Evolutionary conservation across 2,113 vertebrate genomes (phyloP).

Genomic region (Nothoprocta perdicaria): DNA sequence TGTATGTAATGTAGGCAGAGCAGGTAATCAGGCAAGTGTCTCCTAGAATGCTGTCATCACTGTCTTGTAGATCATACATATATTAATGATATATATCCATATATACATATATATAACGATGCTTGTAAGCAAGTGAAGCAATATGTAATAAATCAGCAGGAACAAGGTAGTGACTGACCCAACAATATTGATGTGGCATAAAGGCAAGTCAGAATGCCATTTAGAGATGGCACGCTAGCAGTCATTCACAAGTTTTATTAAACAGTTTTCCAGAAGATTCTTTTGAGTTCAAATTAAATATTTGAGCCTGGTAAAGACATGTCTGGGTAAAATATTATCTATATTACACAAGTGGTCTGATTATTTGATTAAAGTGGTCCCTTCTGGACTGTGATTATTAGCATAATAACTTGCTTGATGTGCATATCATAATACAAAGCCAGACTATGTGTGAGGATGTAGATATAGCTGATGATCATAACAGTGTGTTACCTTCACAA

Average conservation of each 20-base stretch:
- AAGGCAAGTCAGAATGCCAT: neutral
- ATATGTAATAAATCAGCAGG: neutral
- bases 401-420: neutral
- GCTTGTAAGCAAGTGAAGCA: conserved; percentile 24
- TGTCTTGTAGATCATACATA: neutral
- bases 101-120: neutral
- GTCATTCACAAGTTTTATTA: neutral
- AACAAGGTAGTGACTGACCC: neutral
- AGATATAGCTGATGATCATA: neutral
- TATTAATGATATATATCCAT: neutral
- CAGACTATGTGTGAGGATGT: neutral
- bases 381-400: conserved; percentile 2
- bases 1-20: neutral
- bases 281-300: neutral
- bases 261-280: neutral
- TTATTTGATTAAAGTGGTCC: neutral
- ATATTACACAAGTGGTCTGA: neutral
- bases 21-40: neutral
- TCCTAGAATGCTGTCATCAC: neutral
- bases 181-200: neutral
- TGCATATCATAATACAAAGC: neutral
- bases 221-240: neutral
- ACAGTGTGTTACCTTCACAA: neutral
- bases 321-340: neutral
- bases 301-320: neutral